phyloP scores from a whole-genome alignment of 2,113 vertebrate genomes.

The Caranx melampygus region DNA sequence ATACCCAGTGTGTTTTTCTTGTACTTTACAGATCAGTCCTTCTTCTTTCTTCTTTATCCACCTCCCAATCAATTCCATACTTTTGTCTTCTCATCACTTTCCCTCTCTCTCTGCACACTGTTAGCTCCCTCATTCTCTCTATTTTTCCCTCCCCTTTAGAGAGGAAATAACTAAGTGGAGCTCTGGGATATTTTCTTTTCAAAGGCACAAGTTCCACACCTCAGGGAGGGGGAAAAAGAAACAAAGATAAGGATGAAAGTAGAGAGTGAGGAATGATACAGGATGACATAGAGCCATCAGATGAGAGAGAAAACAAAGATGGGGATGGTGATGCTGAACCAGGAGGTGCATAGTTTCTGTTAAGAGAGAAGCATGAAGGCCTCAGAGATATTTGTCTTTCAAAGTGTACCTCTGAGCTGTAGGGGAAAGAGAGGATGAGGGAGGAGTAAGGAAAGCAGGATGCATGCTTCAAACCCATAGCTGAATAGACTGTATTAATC shows the following conservation, averaged over 20 bases:
- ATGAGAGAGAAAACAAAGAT: background rate
- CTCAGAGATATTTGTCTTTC: constrained; percentile 51
- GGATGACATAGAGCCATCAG: background rate
- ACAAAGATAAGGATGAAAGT: background rate
- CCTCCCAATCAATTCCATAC: constrained; percentile 42
- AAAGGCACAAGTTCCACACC: constrained; percentile 35
- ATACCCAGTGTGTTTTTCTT: constrained; percentile 34
- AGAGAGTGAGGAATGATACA: constrained; percentile 11
- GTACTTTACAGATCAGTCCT: constrained; percentile 24
- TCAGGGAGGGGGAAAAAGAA: background rate
- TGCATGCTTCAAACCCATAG: constrained; percentile 15
- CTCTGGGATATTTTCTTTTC: constrained; percentile 65
- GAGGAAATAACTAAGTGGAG: constrained; percentile 37
- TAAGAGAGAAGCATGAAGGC: background rate
- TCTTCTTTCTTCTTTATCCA: constrained; percentile 17
- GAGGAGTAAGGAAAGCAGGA: background rate
- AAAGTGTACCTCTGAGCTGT: constrained; percentile 47
- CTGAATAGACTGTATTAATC: constrained; percentile 1
- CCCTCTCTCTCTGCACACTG: constrained; percentile 17
- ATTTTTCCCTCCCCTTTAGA: constrained; percentile 8
- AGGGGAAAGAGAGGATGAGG: constrained; percentile 6
- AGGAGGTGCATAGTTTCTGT: background rate
- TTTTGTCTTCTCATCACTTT: constrained; percentile 42
- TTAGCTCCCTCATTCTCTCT: constrained; percentile 24
- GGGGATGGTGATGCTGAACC: constrained; percentile 2